Base-by-base conservation (phyloP, 2,797 vertebrate genomes). In the Discoglossus pictus region DNA sequence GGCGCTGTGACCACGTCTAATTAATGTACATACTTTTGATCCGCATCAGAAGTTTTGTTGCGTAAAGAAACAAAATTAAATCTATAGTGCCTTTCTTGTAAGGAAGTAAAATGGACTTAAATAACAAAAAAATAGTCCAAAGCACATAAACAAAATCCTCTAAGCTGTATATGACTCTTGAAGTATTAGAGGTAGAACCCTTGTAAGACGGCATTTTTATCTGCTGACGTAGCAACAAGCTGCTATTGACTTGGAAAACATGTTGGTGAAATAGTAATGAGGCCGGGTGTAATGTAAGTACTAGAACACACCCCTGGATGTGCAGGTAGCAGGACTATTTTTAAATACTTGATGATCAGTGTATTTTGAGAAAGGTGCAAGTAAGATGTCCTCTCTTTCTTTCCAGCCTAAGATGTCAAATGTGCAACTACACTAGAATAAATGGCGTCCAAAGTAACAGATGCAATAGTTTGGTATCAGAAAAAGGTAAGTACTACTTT, bases 391-490 rank as follows among this genome's bases (percentile, higher is more conserved):
- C 46, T 78, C 70, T 82, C 38, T 82, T 59, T 87, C 73, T 80
- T 77, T 85, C 80, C 92, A 96, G 94, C 81, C 83, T 94, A 96
- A 93, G 89, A 98, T 98, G 95, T 90, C 84, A 78, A 85, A 84
- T 82, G 81, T 86, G 76, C 88, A 88, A 93, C 83, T 80, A 83
- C 81, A 79, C 85, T 89, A 86, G 91, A 90, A 94, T 98, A 95
- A 94, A 99, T 99, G 97, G 97, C 96, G 89, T 98, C 94, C 87
- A 98, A 91, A 93, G 95, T 99, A 79, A 95, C 95, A 86, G 95
- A 99, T 96, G 96, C 97, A 83, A 97, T 99, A 88, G 93, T 99
- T 82, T 98, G 96, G 96, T 98, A 98, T 91, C 97, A 99, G 88
- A 99, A 98, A 84, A 98, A 98, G 95, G 97, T 99, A 91, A 95